Conservation (phyloP, 2,888 invertebrate genomes). For the Tromatobia lineatoria region DNA sequence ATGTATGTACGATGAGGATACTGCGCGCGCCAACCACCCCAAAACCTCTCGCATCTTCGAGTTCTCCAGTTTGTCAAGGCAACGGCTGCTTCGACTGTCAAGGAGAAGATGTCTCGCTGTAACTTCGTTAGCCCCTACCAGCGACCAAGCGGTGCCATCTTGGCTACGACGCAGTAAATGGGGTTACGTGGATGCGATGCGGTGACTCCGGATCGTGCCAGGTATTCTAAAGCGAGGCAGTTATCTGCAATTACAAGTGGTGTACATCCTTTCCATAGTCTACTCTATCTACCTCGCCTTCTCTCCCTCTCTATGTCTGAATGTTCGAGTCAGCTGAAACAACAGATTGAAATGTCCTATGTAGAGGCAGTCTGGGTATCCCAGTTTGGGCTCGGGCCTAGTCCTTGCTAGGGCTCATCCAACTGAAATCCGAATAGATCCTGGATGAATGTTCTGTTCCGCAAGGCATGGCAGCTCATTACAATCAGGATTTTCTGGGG, state of each 20-base stretch:
- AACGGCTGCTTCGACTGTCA: conserved; percentile 74
- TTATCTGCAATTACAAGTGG: conserved; percentile 80
- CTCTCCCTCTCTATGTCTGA: neutral
- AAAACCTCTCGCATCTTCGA: conserved; percentile 55
- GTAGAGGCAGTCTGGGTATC: too few relatives aligned
- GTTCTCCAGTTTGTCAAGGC: conserved; percentile 61
- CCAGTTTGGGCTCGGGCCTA: too few relatives aligned
- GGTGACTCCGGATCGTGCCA: conserved; percentile 73
- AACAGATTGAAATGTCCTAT: neutral
- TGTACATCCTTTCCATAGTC: conserved; percentile 56
- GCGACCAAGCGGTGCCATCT: conserved; percentile 82
- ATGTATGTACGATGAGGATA: conserved; percentile 42
- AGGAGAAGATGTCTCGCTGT: conserved; percentile 80
- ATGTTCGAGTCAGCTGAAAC: neutral
- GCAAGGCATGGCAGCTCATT: too few relatives aligned
- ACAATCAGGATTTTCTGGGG: too few relatives aligned
- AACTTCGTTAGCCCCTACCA: conserved; percentile 82
- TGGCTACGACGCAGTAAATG: conserved; percentile 80
- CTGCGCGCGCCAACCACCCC: conserved; percentile 54
- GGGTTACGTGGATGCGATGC: conserved; percentile 78
- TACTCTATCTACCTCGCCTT: neutral
- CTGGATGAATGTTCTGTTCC: too few relatives aligned
- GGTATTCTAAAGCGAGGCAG: conserved; percentile 79
- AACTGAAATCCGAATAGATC: too few relatives aligned
- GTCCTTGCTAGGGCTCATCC: too few relatives aligned